These are phyloP conservation scores for Drosophila merina DNA, from an alignment of 2,888 invertebrate species.

Conservation along the genomic window DNA sequence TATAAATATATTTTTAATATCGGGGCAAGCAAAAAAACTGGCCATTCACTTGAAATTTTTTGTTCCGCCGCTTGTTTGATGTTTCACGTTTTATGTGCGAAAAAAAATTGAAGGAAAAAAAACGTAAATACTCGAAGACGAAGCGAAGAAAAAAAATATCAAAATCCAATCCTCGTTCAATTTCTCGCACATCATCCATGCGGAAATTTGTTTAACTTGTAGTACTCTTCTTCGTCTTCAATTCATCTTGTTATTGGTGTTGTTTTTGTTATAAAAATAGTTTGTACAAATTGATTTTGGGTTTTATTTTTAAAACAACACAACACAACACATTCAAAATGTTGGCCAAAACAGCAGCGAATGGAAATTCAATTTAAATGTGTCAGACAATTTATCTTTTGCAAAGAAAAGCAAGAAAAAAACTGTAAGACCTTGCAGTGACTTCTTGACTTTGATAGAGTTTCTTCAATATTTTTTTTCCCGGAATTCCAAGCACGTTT, in stretches of 20 bases:
- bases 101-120: slow-evolving; percentile 1
- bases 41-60: slow-evolving; percentile 21
- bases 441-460: slow-evolving; percentile 1
- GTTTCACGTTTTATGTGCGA: slow-evolving; percentile 48
- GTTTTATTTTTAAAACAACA: slow-evolving; percentile 48
- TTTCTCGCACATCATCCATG: slow-evolving; percentile 67
- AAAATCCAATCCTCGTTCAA: slow-evolving; percentile 45
- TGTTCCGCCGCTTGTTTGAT: slow-evolving; percentile 29
- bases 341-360: slow-evolving; percentile 19
- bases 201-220: slow-evolving; percentile 64
- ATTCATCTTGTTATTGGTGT: slow-evolving; percentile 24
- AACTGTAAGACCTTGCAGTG: not conserved
- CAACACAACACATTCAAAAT: slow-evolving; percentile 10
- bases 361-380: slow-evolving; percentile 68
- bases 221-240: slow-evolving; percentile 39
- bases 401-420: slow-evolving; percentile 29
- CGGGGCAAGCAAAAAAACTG: slow-evolving; percentile 20
- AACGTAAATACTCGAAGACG: no score
- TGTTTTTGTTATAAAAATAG: slow-evolving; percentile 70
- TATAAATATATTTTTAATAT: slow-evolving; percentile 26
- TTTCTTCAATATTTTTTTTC: not conserved
- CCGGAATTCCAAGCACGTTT: slow-evolving; percentile 24
- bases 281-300: slow-evolving; percentile 65
- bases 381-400: slow-evolving; percentile 64
- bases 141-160: not conserved